phyloP scores from a whole-genome alignment of 2,113 vertebrate species.

The Halichoeres trimaculatus region DNA sequence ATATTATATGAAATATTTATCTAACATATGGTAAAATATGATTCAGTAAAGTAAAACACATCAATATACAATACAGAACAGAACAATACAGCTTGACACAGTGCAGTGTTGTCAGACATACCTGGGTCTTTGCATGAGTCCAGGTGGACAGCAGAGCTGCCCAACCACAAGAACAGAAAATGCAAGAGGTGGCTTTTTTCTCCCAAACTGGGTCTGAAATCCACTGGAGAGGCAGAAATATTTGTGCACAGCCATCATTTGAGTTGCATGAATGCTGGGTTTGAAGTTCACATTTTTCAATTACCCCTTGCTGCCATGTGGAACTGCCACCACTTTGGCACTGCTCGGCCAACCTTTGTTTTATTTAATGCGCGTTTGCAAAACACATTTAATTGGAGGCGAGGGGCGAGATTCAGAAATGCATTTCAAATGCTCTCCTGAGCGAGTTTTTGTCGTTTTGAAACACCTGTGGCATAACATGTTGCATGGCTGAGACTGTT shows the following conservation, averaged over 20 bases:
- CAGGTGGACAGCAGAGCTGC: not conserved
- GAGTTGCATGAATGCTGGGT: slow-evolving; percentile 13
- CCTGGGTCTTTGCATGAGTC: not conserved
- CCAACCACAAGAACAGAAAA: not conserved
- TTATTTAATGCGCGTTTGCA: slow-evolving; percentile 17
- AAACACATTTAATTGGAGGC: not conserved
- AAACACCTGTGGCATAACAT: not conserved
- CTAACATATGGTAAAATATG: not conserved
- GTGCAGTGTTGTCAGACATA: not conserved
- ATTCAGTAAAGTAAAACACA: not conserved
- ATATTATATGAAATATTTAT: no score
- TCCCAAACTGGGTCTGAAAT: slow-evolving; percentile 9
- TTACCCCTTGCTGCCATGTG: slow-evolving; percentile 40
- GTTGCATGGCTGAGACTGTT: not conserved
- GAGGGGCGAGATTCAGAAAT: not conserved
- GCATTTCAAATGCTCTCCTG: not conserved
- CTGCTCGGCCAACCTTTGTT: slow-evolving; percentile 26
- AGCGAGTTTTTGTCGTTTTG: not conserved
- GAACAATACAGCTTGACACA: not conserved
- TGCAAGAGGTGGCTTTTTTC: not conserved
- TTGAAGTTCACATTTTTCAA: slow-evolving; percentile 51
- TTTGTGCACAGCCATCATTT: slow-evolving; percentile 17
- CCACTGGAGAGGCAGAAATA: slow-evolving; percentile 23
- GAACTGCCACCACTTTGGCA: not conserved
- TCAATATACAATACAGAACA: not conserved